phyloP scores from a whole-genome alignment of 2,888 invertebrate genomes.

The Thyatira batis region DNA sequence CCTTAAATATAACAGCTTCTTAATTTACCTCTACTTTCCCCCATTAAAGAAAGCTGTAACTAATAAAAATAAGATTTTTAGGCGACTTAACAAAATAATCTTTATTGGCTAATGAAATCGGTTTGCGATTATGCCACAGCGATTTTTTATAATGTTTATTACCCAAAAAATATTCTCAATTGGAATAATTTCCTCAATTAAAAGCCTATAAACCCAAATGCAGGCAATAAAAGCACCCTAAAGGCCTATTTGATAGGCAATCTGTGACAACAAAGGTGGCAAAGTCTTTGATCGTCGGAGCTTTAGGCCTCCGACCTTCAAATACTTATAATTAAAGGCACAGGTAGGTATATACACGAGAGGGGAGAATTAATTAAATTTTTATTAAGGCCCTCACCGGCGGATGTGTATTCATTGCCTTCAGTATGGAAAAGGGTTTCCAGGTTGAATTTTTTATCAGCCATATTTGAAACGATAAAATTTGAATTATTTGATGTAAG shows the following conservation, averaged over 20 bases:
- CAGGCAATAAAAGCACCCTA: slow-evolving; percentile 16
- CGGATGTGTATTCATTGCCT: slow-evolving; percentile 34
- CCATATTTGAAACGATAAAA: neutral
- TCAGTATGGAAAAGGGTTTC: slow-evolving; percentile 20
- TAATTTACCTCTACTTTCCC: too few species aligned
- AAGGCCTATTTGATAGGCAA: slow-evolving; percentile 28
- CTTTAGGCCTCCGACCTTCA: slow-evolving; percentile 12
- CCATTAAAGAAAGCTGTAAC: too few species aligned
- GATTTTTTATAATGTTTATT: neutral
- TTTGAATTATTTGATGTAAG: neutral
- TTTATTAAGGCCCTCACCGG: slow-evolving; percentile 22
- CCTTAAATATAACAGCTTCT: too few species aligned
- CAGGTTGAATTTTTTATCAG: slow-evolving; percentile 12
- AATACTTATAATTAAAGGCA: neutral
- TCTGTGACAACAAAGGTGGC: slow-evolving; percentile 29
- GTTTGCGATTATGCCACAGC: neutral
- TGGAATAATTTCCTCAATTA: neutral
- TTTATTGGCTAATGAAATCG: neutral
- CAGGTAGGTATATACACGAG: neutral
- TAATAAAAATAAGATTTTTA: too few species aligned
- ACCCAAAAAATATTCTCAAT: neutral
- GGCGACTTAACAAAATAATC: neutral
- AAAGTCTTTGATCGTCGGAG: slow-evolving; percentile 22
- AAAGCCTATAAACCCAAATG: slow-evolving; percentile 8
- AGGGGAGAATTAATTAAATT: slow-evolving; percentile 25